Conservation (phyloP, 2,888 invertebrate genomes). For the Cosmopolites sordidus region DNA sequence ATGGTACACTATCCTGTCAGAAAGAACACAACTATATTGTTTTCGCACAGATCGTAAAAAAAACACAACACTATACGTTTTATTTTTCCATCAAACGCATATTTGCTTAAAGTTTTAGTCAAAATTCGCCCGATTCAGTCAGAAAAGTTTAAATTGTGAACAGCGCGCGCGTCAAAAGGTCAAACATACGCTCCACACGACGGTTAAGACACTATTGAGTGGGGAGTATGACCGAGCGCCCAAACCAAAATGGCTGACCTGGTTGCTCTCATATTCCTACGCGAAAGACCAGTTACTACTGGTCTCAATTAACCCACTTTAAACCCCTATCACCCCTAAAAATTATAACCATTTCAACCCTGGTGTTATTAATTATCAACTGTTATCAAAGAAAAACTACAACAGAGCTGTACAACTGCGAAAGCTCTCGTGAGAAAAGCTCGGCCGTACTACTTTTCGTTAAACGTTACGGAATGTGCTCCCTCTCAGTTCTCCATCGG, state of each 20-base stretch:
- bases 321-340: no score
- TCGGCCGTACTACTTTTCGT: slow-evolving; percentile 41
- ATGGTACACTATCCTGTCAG: slow-evolving; percentile 34
- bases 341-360: no score
- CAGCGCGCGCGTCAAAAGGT: slow-evolving; percentile 26
- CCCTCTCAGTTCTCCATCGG: slow-evolving; percentile 25
- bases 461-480: slow-evolving; percentile 38
- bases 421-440: slow-evolving; percentile 26
- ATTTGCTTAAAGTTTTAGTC: slow-evolving; percentile 4
- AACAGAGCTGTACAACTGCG: neutral
- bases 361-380: no score
- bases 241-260: slow-evolving; percentile 45
- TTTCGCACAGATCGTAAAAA: slow-evolving; percentile 12
- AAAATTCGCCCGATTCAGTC: slow-evolving; percentile 12
- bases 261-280: slow-evolving; percentile 41
- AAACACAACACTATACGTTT: slow-evolving; percentile 8
- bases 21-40: slow-evolving; percentile 34
- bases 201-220: slow-evolving; percentile 36
- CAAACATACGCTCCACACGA: slow-evolving; percentile 32
- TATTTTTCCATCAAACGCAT: slow-evolving; percentile 6
- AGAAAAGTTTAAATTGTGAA: slow-evolving; percentile 11
- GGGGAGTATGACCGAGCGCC: slow-evolving; percentile 27
- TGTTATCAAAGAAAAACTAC: neutral
- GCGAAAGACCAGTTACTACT: slow-evolving; percentile 31
- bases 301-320: neutral